Conservation (phyloP, 2,113 vertebrate genomes). For the Hydropotes inermis region DNA sequence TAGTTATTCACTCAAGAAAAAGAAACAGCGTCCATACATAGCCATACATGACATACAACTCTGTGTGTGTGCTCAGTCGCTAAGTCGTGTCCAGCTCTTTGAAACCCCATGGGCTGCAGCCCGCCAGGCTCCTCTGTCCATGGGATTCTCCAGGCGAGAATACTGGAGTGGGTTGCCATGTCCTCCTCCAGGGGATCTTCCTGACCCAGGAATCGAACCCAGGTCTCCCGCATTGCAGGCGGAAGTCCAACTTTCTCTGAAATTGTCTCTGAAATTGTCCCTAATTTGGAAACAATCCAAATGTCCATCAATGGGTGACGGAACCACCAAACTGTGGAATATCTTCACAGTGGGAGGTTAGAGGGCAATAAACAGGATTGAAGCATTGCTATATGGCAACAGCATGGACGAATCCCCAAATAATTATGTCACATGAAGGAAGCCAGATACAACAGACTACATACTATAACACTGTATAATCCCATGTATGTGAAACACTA, state of each 20-base stretch:
- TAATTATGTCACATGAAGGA: not conserved
- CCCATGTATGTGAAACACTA: not conserved
- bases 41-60: not conserved
- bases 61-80: not conserved
- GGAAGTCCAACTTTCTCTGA: not conserved
- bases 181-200: not conserved
- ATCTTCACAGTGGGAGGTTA: accelerated
- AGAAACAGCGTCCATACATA: not conserved
- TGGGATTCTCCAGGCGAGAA: not conserved
- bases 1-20: not conserved
- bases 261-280: no score
- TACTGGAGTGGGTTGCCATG: not conserved
- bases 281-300: not conserved
- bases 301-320: accelerated
- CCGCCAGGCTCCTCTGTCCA: not conserved
- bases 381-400: accelerated
- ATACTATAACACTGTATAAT: no score
- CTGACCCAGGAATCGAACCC: not conserved
- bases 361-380: not conserved
- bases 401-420: no score
- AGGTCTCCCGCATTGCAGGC: not conserved
- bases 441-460: not conserved
- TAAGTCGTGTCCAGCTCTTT: not conserved
- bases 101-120: not conserved
- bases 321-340: not conserved